Evolutionary conservation across 2,888 invertebrate species (phyloP), one percentile per base, ranked within the genome.

Genomic region (Ectropis crepuscularia): DNA sequence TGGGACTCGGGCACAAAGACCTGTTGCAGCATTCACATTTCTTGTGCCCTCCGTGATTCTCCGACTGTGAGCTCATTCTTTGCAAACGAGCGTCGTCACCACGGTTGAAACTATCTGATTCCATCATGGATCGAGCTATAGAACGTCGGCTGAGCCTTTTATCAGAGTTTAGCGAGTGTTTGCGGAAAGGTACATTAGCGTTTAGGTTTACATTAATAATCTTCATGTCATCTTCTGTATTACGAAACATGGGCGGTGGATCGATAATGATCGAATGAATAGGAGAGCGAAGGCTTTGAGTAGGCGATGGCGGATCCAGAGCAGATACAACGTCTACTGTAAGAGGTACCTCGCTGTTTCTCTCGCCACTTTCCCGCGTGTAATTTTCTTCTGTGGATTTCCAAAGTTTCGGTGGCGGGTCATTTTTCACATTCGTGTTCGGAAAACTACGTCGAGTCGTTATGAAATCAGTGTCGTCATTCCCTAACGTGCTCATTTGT

Each of bases 401-500:
- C 92, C 92, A 92, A 39, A 79, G 83, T 68, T 92, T 92, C 11
- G 85, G 82, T 6, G 83, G 73, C 8, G 76, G 65, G 50, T 88
- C 89, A 63, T 76, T 85, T 73, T 83, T 90, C 10, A 94, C 94
- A 78, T 94, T 94, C 63, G 93, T 93, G 70, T 95, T 94, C 6
- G 96, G 96, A 83, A 95, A 95, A 80, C 95, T 96, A 72, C 95
- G 95, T 38, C 96, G 90, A 41, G 93, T 94, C 67, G 89, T 70
- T 76, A 90, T 69, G 70, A 86, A 90, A 74, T 89, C 90, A n/a
- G 75, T 79, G 59, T 82, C 83, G 45, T 81, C 81, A 69, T 74
- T 85, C 16, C 87, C 85, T 53, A 89, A 75, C 62, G 84, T 87
- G 70, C 88, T 87, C 47, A 95, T 92, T 80, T 92, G 92, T 8